Base-by-base conservation (phyloP, 2,888 invertebrate species). In the Drosophila algonquin region DNA sequence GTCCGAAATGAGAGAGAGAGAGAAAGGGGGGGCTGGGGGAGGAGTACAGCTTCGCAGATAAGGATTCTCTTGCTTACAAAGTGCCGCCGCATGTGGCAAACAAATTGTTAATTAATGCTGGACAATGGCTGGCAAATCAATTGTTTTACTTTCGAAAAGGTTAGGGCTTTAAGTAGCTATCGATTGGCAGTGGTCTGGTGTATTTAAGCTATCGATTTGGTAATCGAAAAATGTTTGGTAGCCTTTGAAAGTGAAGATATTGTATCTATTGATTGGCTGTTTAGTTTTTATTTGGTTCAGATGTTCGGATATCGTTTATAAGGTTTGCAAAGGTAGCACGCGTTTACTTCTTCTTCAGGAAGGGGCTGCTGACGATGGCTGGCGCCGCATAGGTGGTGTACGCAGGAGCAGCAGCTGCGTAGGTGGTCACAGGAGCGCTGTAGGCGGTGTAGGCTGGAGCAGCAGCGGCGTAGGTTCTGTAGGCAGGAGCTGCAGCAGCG, bases 311-410 rank as follows among this genome's bases (percentile, higher is more conserved):
- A 18, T 18, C 1, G 2, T 18, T 18, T 1, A 18, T 1, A 12
- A 18, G 44, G 12, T 16, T 12, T 6, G 27, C 14, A 12, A n/a
- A 32, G 45, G 5, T 10, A 3, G 12, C 12, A 24, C 4, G 18
- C 18, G 50, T 40, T 81, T 88, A 86, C 86, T 86, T 86, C 87
- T 86, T 86, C 84, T 86, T 86, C 67, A 86, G 56, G 71, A 86
- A 75, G 55, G 86, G 76, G 73, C 80, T 24, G 24, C 24, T 84
- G 75, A 86, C 14, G 55, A 86, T 63, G 51, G 85, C 76, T 30
- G 84, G 87, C 10, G 82, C 84, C 24, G 84, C 75, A 35, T 87
- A 84, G 53, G 87, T 79, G 74, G 83, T 50, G 45, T 79, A 80
- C 18, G 75, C 74, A 0, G 75, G 75, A 4, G 79, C 78, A 54